Evolutionary conservation across 1,140 invertebrate species (phyloP), one percentile per base, ranked within the genome.

Genomic region (Pantala flavescens): DNA sequence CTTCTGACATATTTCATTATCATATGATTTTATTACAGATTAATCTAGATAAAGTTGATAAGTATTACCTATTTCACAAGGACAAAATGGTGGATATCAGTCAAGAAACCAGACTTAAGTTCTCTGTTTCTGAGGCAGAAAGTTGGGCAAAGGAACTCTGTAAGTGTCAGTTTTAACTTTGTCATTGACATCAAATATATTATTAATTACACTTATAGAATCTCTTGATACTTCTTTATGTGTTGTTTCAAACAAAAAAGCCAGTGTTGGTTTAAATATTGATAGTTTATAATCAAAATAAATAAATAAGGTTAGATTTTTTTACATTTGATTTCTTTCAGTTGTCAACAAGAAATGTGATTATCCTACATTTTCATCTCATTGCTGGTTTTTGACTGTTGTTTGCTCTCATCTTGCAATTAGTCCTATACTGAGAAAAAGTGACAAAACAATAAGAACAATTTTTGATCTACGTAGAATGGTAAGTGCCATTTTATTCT

Each of bases 351-450:
- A 24, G 2, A 43, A 71, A 28, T 77, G 74, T 23, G 43, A 63
- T 70, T 74, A 63, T 74, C 9, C 43, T 14, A 43, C 75, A 36
- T 73, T 76, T 71, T 75, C 36, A 55, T 98, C 96, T 0, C 93
- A 97, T 78, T 98, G 96, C 81, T 98, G 97, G 93, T 98, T 97
- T 83, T 84, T 98, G 36, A 98, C 96, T 0, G 85, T 98, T 16
- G 93, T 97, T 81, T 93, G 91, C 80, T 95, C 98, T 84, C 95
- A 98, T 81, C 86, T 98, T 63, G 91, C 93, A 24, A 86, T 98
- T 28, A 85, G 97, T 76, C 96, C 97, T 3, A 90, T 93, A 1
- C 86, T 96, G 23, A 90, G 94, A 79, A 94, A 93, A 73, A 95
- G 98, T 81, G 92, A 94, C 79, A 85, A 93, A 75, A 88, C 93